Evolutionary conservation across 2,888 invertebrate species (phyloP).

Genomic region (Synanthedon tipuliformis): DNA sequence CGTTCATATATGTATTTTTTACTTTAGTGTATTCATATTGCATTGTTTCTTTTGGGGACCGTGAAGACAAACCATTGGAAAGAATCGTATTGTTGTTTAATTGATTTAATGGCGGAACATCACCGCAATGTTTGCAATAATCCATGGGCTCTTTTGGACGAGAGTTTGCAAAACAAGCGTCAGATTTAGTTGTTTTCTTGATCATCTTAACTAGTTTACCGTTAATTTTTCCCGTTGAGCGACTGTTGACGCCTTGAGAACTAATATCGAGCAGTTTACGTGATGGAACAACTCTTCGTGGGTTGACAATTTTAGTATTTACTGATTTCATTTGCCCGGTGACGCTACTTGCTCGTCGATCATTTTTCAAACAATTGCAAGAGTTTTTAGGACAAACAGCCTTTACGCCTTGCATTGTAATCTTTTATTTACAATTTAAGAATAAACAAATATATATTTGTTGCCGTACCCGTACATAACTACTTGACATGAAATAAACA

Average conservation of each 20-base stretch:
- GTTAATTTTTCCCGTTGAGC: conserved; percentile 25
- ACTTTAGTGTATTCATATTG: background rate
- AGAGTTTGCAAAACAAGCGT: too few relatives aligned
- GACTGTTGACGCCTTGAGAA: conserved; percentile 26
- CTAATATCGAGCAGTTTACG: conserved; percentile 14
- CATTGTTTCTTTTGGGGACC: background rate
- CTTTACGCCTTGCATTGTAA: background rate
- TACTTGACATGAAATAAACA: too few relatives aligned
- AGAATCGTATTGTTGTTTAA: too few relatives aligned
- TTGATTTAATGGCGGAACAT: conserved; percentile 9
- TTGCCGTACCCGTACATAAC: too few relatives aligned
- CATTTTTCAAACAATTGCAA: conserved; percentile 10
- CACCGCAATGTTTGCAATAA: conserved; percentile 34
- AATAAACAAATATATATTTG: too few relatives aligned
- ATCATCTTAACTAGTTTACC: conserved; percentile 10
- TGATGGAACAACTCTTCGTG: conserved; percentile 31
- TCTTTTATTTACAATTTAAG: too few relatives aligned
- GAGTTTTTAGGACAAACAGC: conserved; percentile 5
- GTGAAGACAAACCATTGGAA: background rate
- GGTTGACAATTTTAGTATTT: conserved; percentile 11
- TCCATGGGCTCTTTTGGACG: conserved; percentile 7
- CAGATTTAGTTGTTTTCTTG: conserved; percentile 32
- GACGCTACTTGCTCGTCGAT: background rate
- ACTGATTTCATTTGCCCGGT: background rate
- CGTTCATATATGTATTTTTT: conserved; percentile 5